These are phyloP conservation scores for Tachina lurida DNA, from an alignment of 2,888 invertebrate genomes.

Conservation along the genomic window DNA sequence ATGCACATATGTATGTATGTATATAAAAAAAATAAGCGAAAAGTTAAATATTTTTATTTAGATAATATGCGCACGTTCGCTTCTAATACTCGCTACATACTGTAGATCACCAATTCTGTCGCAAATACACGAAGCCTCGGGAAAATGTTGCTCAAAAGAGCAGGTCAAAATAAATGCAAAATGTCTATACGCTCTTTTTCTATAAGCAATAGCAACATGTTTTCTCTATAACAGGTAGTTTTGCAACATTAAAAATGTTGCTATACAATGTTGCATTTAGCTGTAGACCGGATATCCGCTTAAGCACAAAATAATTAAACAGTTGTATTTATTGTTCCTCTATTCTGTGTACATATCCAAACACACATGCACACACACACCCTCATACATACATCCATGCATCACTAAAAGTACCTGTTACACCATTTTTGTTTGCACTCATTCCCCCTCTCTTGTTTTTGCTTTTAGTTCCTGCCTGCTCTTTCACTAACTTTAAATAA, in stretches of 20 bases:
- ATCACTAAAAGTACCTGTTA: slow-evolving; percentile 17
- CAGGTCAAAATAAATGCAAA: slow-evolving; percentile 51
- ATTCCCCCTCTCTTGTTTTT: background rate
- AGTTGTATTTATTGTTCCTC: background rate
- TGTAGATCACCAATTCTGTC: slow-evolving; percentile 60
- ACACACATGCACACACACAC: background rate
- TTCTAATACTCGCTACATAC: slow-evolving; percentile 69
- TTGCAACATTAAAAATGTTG: slow-evolving; percentile 48
- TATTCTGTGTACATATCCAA: background rate
- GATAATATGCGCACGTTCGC: slow-evolving; percentile 60
- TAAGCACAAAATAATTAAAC: slow-evolving; percentile 9
- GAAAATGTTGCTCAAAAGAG: slow-evolving; percentile 63
- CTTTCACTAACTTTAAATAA: background rate
- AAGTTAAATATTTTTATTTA: background rate
- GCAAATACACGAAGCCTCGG: slow-evolving; percentile 71
- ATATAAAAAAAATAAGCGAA: slow-evolving; percentile 6
- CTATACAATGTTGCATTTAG: slow-evolving; percentile 26
- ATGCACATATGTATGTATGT: background rate
- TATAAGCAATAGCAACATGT: slow-evolving; percentile 32
- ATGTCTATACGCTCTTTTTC: slow-evolving; percentile 48
- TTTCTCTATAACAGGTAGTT: slow-evolving; percentile 47
- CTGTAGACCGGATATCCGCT: slow-evolving; percentile 63
- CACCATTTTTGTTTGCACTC: slow-evolving; percentile 30
- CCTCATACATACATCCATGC: background rate
- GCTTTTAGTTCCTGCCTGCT: background rate